phyloP scores from a whole-genome alignment of 1,140 invertebrate species.

The Trichonephila clavata region DNA sequence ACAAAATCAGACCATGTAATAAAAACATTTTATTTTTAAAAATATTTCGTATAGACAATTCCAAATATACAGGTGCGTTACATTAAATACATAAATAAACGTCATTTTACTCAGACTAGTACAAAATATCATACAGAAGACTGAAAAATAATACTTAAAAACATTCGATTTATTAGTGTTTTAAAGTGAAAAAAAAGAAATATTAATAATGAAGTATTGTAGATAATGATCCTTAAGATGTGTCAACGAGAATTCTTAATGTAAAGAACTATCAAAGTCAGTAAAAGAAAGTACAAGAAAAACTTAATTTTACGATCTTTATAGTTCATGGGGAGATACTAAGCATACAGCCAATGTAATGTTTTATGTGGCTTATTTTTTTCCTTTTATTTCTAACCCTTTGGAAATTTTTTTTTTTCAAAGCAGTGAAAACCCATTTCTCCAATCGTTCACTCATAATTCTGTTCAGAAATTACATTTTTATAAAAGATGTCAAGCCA shows the following conservation, averaged over 20 bases:
- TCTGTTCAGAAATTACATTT: too few species aligned
- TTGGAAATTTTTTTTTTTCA: not conserved
- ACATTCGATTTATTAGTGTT: not conserved
- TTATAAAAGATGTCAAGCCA: too few species aligned
- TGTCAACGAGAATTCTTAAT: not conserved
- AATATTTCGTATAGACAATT: constrained; percentile 28
- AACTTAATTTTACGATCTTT: not conserved
- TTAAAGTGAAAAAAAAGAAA: not conserved
- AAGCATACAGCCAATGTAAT: not conserved
- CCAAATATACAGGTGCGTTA: constrained; percentile 6
- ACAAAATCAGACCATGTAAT: not conserved
- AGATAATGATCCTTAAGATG: not conserved
- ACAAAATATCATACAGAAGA: not conserved
- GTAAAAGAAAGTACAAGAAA: not conserved
- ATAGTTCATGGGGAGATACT: not conserved
- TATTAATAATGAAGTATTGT: not conserved
- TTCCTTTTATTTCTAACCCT: not conserved
- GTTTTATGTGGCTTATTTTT: not conserved
- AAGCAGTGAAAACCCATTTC: not conserved
- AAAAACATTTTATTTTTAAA: constrained; percentile 20
- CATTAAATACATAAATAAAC: not conserved
- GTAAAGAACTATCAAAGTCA: not conserved
- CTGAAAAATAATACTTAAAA: not conserved
- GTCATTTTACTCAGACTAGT: not conserved
- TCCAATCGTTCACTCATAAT: too few species aligned